Evolutionary conservation across 2,888 invertebrate species (phyloP).

Genomic region (Orchesellides sinensis): DNA sequence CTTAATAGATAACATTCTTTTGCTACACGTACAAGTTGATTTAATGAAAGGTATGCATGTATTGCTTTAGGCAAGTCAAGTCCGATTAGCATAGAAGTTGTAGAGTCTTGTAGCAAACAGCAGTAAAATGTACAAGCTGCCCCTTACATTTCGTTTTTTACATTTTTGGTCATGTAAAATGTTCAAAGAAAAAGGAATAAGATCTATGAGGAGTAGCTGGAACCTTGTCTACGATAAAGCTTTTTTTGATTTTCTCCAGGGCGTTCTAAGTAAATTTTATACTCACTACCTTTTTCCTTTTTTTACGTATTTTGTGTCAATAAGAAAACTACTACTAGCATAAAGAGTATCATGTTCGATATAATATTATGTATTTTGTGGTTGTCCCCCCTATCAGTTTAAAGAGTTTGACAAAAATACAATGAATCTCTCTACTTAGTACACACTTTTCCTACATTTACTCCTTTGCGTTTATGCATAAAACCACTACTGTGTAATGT

Average conservation of each 20-base stretch:
- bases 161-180: not conserved
- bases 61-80: constrained; percentile 49
- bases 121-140: not conserved
- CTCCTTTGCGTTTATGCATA: constrained; percentile 21
- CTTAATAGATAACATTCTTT: constrained; percentile 14
- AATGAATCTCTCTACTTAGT: constrained; percentile 15
- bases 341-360: not conserved
- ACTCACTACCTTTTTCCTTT: constrained; percentile 5
- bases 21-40: constrained; percentile 31
- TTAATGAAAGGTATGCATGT: constrained; percentile 49
- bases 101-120: constrained; percentile 4
- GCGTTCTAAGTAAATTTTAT: constrained; percentile 25
- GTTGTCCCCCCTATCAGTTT: not conserved
- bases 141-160: not conserved
- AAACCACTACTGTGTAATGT: constrained; percentile 26
- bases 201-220: not conserved
- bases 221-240: not conserved
- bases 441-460: constrained; percentile 23
- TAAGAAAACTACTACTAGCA: not conserved
- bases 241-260: constrained; percentile 14
- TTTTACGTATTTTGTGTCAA: constrained; percentile 5
- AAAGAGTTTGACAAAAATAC: constrained; percentile 12
- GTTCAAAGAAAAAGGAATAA: not conserved
- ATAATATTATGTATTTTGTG: no score
- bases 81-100: constrained; percentile 51